Evolutionary conservation across 2,888 invertebrate species (phyloP), one percentile per base, ranked within the genome.

Genomic region (Lochmaea capreae): DNA sequence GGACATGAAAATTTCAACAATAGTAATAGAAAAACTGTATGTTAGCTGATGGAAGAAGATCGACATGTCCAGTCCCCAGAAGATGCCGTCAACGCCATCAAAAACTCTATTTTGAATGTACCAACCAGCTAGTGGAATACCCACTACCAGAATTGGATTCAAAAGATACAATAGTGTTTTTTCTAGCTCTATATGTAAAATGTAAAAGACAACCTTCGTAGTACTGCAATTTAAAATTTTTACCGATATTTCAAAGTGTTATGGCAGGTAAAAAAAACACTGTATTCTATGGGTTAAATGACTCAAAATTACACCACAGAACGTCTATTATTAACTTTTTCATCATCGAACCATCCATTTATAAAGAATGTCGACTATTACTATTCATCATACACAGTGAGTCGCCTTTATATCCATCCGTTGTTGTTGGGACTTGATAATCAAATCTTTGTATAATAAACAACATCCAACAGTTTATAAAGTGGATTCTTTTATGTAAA

Each of bases 251-350:
- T 61, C 68, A 61, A 59, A 49, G 69, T 46, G 52, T 57, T 70
- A 63, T 67, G 67, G 67, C 67, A 63, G 54, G 62, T 43, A 67
- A 58, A 72, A 67, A 66, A 52, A 61, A 61, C n/a, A n/a, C 33
- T 61, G n/a, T 10, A 61, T 61, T 61, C 14, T 39, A 39, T n/a
- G 39, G n/a, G 33, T n/a, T 39, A 61, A 61, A 61, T 61, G 61
- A 39, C 61, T 39, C 16, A 61, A 61, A 61, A 61, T 61, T 61
- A 61, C 61, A 61, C 39, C 6, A 39, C 6, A 61, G 61, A 61
- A 61, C n/a, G 12, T 39, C 16, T 61, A 39, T 61, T 61, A 58
- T 58, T 26, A 26, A 58, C 58, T 26, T 58, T 61, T 49, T 61
- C 16, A 16, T 61, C n/a, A 61, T 42, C 61, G 14, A 61, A n/a